Evolutionary conservation across 2,888 invertebrate species (phyloP).

Genomic region (Diaphora mendica): DNA sequence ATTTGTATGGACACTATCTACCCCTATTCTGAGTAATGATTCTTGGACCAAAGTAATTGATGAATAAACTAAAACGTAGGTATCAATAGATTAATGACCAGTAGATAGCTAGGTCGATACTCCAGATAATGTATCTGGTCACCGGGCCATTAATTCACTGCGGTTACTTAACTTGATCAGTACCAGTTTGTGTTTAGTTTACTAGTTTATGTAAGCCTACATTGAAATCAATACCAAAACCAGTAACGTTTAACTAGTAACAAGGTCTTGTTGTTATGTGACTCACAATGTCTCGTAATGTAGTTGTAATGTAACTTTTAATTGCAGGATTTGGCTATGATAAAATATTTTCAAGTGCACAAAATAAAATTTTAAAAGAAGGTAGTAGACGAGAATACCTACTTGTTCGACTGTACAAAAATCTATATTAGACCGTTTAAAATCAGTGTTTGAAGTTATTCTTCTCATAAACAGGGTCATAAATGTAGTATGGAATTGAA

Average conservation of each 20-base stretch:
- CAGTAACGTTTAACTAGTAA: slow-evolving; percentile 52
- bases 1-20: slow-evolving; percentile 42
- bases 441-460: too few relatives aligned
- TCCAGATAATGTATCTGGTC: slow-evolving; percentile 83
- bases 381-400: not conserved
- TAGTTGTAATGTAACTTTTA: not conserved
- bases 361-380: not conserved
- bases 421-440: not conserved
- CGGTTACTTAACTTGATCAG: slow-evolving; percentile 82
- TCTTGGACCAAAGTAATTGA: slow-evolving; percentile 76
- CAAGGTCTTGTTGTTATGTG: not conserved
- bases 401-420: not conserved
- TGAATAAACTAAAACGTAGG: slow-evolving; percentile 75
- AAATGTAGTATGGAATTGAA: not conserved
- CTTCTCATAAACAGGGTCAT: too few relatives aligned
- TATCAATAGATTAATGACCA: slow-evolving; percentile 82
- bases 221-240: slow-evolving; percentile 48
- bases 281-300: not conserved
- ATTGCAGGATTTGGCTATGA: not conserved
- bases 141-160: slow-evolving; percentile 77
- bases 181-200: slow-evolving; percentile 66
- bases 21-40: slow-evolving; percentile 67
- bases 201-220: slow-evolving; percentile 37
- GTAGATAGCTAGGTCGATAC: slow-evolving; percentile 76
- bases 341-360: not conserved